Conservation (phyloP, 2,888 invertebrate species). For the Apodemia hepburni region DNA sequence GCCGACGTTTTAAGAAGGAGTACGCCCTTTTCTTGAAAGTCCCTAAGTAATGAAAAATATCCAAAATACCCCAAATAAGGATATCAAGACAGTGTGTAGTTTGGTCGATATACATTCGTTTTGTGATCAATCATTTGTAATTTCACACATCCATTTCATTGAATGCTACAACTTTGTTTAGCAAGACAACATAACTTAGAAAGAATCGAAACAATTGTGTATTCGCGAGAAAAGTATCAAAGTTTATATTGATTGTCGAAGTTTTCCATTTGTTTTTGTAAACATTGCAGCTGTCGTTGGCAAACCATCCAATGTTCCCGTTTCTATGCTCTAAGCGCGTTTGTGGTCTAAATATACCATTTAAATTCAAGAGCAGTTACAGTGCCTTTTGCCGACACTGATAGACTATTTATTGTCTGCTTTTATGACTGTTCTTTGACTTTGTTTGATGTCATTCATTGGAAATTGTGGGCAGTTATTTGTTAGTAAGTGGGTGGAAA, state of each 20-base stretch:
- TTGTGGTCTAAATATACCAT: constrained; percentile 68
- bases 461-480: neutral
- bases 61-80: no score
- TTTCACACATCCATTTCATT: constrained; percentile 11
- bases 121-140: neutral
- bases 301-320: constrained; percentile 66
- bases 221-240: constrained; percentile 28
- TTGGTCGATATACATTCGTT: neutral
- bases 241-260: constrained; percentile 62
- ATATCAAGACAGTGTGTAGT: no score
- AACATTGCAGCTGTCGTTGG: constrained; percentile 63
- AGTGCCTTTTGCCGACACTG: constrained; percentile 52
- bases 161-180: constrained; percentile 17
- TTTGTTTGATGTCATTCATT: constrained; percentile 35
- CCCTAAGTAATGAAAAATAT: no score
- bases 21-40: no score
- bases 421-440: constrained; percentile 53
- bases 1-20: no score
- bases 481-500: neutral
- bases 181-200: constrained; percentile 17
- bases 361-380: constrained; percentile 71
- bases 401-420: constrained; percentile 61
- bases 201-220: constrained; percentile 14
- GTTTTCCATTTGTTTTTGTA: constrained; percentile 57
- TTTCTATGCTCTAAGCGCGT: constrained; percentile 69